Conservation (phyloP, 2,888 invertebrate genomes). For the Thecophora atra region DNA sequence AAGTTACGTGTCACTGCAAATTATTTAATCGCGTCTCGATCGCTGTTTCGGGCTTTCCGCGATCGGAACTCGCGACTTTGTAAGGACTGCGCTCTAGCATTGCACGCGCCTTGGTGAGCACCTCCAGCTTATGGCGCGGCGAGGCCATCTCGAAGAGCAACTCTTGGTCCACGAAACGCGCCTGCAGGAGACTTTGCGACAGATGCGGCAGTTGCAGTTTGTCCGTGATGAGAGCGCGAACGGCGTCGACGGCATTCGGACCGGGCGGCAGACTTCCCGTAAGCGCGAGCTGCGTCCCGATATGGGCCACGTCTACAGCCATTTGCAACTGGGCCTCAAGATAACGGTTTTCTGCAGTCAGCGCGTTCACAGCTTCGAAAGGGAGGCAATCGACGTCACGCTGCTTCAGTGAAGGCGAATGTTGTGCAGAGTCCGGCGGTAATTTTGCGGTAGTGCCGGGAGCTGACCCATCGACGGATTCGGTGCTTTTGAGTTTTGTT, state of each 20-base stretch:
- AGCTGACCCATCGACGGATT: not conserved
- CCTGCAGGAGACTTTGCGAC: conserved; percentile 28
- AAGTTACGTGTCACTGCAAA: not conserved
- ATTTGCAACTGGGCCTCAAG: conserved; percentile 8
- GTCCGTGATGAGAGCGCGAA: conserved; percentile 14
- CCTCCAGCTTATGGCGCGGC: conserved; percentile 12
- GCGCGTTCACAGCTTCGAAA: not conserved
- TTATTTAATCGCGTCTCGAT: not conserved
- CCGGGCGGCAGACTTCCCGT: conserved; percentile 17
- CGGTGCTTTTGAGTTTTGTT: not conserved
- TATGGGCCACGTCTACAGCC: not conserved
- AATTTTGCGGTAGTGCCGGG: not conserved
- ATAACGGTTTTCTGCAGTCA: not conserved
- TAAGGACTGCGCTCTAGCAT: conserved; percentile 20
- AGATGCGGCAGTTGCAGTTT: conserved; percentile 30
- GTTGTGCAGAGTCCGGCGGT: not conserved
- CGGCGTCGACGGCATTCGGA: conserved; percentile 27
- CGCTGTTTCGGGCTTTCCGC: not conserved
- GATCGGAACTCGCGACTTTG: conserved; percentile 17
- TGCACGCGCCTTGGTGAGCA: conserved; percentile 16
- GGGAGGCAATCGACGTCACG: not conserved
- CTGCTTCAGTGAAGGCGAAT: not conserved
- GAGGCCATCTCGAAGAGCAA: conserved; percentile 36
- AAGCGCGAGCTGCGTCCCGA: conserved; percentile 25
- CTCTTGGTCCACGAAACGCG: not conserved